Evolutionary conservation across 2,888 invertebrate genomes (phyloP), one percentile per base, ranked within the genome.

Genomic region (Melikaiella ostensackeni): DNA sequence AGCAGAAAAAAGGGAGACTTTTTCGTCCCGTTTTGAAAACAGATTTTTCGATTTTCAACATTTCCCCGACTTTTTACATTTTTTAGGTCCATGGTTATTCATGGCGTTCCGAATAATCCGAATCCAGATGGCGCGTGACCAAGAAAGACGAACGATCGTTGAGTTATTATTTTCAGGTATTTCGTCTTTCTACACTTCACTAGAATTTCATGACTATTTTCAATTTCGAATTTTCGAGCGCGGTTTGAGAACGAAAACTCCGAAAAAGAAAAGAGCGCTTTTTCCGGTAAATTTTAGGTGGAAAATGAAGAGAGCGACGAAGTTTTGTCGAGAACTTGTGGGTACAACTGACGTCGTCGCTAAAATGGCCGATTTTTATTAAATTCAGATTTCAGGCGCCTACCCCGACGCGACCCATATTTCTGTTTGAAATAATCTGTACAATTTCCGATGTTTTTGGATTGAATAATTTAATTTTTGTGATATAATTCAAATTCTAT

Each of bases 101-200:
- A 57, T 57, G 13, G 24, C 57, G 57, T 57, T 57, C 24, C 16
- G 46, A 66, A 70, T 50, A 21, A 21, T 57, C 11, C 24, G 46
- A 66, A 70, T 70, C 70, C 70, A 70, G 70, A 70, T 70, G 70
- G 70, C 70, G 70, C 70, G 50, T 70, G 50, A 70, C 46, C 70
- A 70, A 70, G 70, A 70, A 70, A 70, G 70, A 50, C 38, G 24
- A 64, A 62, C 38, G 24, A 64, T 42, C 16, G 24, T 24, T 50
- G n/a, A 38, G 42, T 27, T 70, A 30, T 50, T 70, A 70, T 70
- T 70, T 70, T 70, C 27, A 33, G 70, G n/a, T 70, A 70, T 50
- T 70, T 50, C 46, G 70, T 70, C 70, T 46, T 70, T 70, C 70
- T 70, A 70, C 70, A 63, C 62, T 63, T 63, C n/a, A 66, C 24